Conservation (phyloP, 2,113 vertebrate genomes). For the Xyrauchen texanus region DNA sequence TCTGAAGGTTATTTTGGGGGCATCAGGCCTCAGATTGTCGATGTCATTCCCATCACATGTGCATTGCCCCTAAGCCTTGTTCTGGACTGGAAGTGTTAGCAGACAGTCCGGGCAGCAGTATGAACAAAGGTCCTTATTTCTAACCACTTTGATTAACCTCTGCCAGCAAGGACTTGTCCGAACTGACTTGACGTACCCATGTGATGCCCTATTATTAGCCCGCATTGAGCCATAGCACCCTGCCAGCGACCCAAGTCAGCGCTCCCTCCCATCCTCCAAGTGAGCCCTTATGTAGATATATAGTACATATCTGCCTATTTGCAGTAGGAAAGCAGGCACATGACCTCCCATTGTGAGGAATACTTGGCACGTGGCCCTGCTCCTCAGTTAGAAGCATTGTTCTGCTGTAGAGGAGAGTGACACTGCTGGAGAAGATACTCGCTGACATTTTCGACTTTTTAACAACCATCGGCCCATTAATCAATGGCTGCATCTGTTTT, state of each 20-base stretch:
- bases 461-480: slow-evolving; percentile 78
- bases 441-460: slow-evolving; percentile 84
- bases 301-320: slow-evolving; percentile 71
- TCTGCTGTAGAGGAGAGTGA: slow-evolving; percentile 72
- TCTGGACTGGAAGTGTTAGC: slow-evolving; percentile 37
- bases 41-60: slow-evolving; percentile 81
- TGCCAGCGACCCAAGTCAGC: slow-evolving; percentile 58
- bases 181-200: slow-evolving; percentile 75
- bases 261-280: slow-evolving; percentile 47
- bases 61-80: slow-evolving; percentile 64
- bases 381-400: slow-evolving; percentile 79
- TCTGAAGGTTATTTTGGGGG: slow-evolving; percentile 80
- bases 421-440: slow-evolving; percentile 73
- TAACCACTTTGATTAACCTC: slow-evolving; percentile 63
- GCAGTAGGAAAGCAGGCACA: slow-evolving; percentile 73
- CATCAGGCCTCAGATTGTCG: slow-evolving; percentile 70
- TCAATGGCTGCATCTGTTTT: slow-evolving; percentile 82
- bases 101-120: background rate
- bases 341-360: slow-evolving; percentile 81
- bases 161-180: slow-evolving; percentile 77
- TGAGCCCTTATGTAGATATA: slow-evolving; percentile 49
- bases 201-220: slow-evolving; percentile 82
- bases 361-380: slow-evolving; percentile 77
- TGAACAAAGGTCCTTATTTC: slow-evolving; percentile 50
- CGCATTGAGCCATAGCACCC: slow-evolving; percentile 56